Evolutionary conservation across 2,113 vertebrate species (phyloP), one percentile per base, ranked within the genome.

Genomic region (Phaetusa simplex): DNA sequence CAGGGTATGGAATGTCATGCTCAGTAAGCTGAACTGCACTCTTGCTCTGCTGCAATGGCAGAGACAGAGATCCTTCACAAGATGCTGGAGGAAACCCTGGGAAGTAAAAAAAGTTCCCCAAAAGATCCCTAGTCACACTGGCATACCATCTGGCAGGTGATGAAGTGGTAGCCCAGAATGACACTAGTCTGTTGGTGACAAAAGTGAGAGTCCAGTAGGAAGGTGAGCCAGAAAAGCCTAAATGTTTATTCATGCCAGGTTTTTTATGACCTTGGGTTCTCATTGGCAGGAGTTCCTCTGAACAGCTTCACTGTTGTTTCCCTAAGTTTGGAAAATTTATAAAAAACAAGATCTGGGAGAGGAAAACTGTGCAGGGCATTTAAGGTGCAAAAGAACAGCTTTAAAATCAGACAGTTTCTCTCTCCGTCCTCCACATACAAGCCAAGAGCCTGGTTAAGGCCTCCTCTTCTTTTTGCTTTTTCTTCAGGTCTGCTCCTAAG

Each of bases 1-100:
- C 14, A 42, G 16, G 24, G 30, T 6, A 72, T 65, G 34, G 69
- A 90, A 72, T n/a, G 24, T 18, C 45, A 45, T 0, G 0, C 5
- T 89, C 8, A 5, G 9, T 6, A 56, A 84, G 14, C 2, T 69
- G 29, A 36, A 50, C 3, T 72, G 38, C 32, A 53, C 34, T 87
- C 23, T 26, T 89, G 30, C n/a, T 76, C 52, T 74, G 40, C 36
- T 86, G 45, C 3, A 3, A 16, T 5, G 15, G 43, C 45, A 96
- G 34, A 95, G 30, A 52, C 12, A 83, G 34, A 53, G 17, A 29
- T n/a, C 20, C 24, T 65, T 10, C 43, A n/a, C 8, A 43, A 7
- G 30, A 42, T 45, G 15, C 36, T 70, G 32, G 30, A 49, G 11
- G 32, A 90, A 81, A 73, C 13, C 5, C 23, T 50, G 38, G 14